Base-by-base conservation (phyloP, 1,140 invertebrate species). In the Ostrea edulis region DNA sequence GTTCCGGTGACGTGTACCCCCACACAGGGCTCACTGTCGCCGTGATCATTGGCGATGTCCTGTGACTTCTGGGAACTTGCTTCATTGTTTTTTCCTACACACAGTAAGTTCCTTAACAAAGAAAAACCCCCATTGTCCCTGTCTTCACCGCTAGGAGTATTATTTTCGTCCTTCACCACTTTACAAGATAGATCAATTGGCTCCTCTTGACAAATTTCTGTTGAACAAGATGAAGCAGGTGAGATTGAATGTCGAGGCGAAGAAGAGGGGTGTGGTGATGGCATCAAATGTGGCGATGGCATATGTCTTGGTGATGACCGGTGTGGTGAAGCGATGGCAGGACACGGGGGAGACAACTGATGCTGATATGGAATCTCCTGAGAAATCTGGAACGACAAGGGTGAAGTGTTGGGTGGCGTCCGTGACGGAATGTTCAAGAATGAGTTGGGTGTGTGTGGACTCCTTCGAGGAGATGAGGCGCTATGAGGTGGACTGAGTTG, bases 171-270 rank as follows among this genome's bases (percentile, higher is more conserved):
- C 62, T 71, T 65, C 4, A 83, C 35, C 65, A 51, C 77, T 86
- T 91, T 91, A 62, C 89, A 90, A 35, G 90, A 91, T 25, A 92
- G 86, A 85, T 92, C 92, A 82, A 92, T 92, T 14, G 92, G 92
- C 62, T 93, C 91, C 1, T 88, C 85, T 85, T 90, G 89, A 22
- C 81, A 87, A 85, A 82, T 86, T 84, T 86, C 71, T 65, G 85
- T 62, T 11, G 89, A 88, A 71, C 68, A 86, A 17, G 89, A 65
- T 44, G 89, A 89, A 53, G 62, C 58, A 35, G 86, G 85, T 35
- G 77, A 71, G n/a, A 84, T 44, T 17, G 84, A 86, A n/a, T 53
- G 20, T 9, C 71, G 71, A 62, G 53, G 82, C 22, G 58, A 58
- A 53, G 83, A 65, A 25, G 87, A 84, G 4, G 55, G 65, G 83